Base-by-base conservation (phyloP, 1,140 invertebrate species). In the Platyura marginata region DNA sequence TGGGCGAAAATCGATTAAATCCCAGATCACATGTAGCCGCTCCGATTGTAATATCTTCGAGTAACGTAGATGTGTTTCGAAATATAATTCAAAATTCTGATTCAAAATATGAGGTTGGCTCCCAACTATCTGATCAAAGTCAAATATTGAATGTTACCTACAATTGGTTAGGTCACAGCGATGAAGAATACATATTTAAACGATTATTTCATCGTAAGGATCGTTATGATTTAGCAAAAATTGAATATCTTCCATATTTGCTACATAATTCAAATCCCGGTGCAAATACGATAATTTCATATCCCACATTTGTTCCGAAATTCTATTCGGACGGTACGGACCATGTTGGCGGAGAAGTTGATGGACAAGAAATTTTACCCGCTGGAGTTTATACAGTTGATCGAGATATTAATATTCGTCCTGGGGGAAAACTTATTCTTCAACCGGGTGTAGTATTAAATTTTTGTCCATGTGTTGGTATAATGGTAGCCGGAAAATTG, bases 31-130 rank as follows among this genome's bases (percentile, higher is more conserved):
- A 80, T 48, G 92, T 92, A 1, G 81, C 88, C 13, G 94, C 91
- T 4, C 79, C 88, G 4, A 70, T 95, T 11, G 83, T 95, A 0
- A 72, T 93, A 25, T 77, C 89, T 1, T 91, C 88, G 0, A 85
- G 83, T 44, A 98, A 98, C 59, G 77, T 95, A 0, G 68, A 81
- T 35, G 71, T 98, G 3, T 89, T 74, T 50, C 68, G 93, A 45
- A 99, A 99, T 59, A 86, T 91, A 45, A 74, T 99, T 35, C 74
- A 89, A 43, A 98, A 99, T 67, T 79, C 77, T 1, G 75, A 82
- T 40, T 90, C 89, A 13, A 74, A 71, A 42, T 98, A 86, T 57
- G 94, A 98, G 67, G 81, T 99, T 38, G 91, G 89, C 1, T 93
- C 89, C 2, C 93, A 98, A 55, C 66, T 97, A 2, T 78, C 85